phyloP scores from a whole-genome alignment of 2,113 vertebrate genomes.

The Pandion haliaetus region DNA sequence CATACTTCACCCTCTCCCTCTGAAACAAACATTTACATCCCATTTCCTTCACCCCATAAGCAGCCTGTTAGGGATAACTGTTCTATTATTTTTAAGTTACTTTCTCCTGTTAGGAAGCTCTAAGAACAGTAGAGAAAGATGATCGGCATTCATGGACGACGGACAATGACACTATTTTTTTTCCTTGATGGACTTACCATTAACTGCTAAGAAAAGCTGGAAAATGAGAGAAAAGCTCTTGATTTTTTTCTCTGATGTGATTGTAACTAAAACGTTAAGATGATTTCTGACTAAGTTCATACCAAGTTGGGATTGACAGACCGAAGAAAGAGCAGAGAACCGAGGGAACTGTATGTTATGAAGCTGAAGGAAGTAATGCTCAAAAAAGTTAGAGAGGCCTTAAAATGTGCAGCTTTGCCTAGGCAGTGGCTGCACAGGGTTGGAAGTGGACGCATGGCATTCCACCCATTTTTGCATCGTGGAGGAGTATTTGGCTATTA shows the following conservation, averaged over 20 bases:
- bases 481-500: background rate
- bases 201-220: background rate
- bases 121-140: background rate
- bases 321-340: background rate
- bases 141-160: background rate
- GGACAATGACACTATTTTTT: rapidly evolving
- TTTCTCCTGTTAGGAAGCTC: background rate
- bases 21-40: background rate
- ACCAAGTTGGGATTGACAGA: background rate
- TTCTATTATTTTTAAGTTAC: background rate
- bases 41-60: background rate
- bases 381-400: background rate
- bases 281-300: background rate
- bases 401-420: background rate
- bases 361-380: background rate
- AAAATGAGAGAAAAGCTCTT: background rate
- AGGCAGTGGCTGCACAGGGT: background rate
- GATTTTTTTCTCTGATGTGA: background rate
- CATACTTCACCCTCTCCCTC: background rate
- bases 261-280: background rate
- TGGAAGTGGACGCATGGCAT: background rate
- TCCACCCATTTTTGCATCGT: background rate
- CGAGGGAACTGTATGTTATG: background rate
- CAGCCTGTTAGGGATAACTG: background rate
- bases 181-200: background rate